Evolutionary conservation across 2,888 invertebrate genomes (phyloP), one percentile per base, ranked within the genome.

Genomic region (Celastrina argiolus): DNA sequence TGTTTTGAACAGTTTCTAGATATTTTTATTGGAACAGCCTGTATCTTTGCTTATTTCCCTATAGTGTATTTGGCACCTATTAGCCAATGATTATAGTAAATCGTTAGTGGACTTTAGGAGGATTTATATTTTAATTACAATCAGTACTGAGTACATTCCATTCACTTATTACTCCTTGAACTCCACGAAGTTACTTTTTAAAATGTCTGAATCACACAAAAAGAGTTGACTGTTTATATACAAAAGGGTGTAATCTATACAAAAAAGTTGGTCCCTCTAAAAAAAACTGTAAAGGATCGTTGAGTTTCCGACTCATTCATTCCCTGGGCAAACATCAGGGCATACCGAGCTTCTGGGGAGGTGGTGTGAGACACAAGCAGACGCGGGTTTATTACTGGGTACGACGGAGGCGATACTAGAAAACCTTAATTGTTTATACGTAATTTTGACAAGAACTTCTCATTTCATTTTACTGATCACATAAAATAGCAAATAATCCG

Each of bases 281-380:
- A 34, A 59, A 59, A 59, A 59, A 59, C 16, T 70, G 68, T 66
- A 6, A 61, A 61, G 39, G 61, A 39, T 61, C 61, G 61, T 61
- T 70, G 72, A 71, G 71, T 72, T 73, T 70, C 73, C 70, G 56
- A 68, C 71, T 74, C 72, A 75, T 72, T 74, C 74, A 75, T 76
- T 75, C 78, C 75, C 74, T 74, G 67, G 73, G 67, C 72, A 72
- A 69, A 72, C 70, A 70, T 69, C 67, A 70, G 70, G 72, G 69
- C 58, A 68, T 66, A 70, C 69, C 68, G 69, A 70, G 74, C 73
- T 73, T 70, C 73, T 70, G 73, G 64, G 58, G 61, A 45, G 67
- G 12, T 72, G 73, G 71, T 67, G 16, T 64, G 69, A 69, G 56
- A 69, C 51, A 72, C 56, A 68, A 69, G 71, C 18, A 34, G 36